Percentiles rank a stretch among this genome's conserved stretches.
Conservation (phyloP, 2,113 vertebrate genomes). For the Barbus barbus region DNA sequence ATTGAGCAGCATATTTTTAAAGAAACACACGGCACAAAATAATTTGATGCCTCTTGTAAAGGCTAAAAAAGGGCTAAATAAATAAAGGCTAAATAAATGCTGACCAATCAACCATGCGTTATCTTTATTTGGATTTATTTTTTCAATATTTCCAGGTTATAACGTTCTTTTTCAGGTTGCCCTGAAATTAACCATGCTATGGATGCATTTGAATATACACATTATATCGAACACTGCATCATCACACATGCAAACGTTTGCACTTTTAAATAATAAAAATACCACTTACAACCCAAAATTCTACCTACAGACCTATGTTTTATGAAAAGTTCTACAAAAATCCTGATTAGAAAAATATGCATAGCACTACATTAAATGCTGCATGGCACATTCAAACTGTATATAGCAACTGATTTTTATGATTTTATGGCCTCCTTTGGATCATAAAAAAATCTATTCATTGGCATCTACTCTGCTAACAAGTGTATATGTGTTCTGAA, state of each 20-base stretch:
- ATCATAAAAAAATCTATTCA: neutral
- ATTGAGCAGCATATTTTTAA: neutral
- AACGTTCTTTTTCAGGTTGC: neutral
- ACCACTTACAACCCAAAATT: neutral
- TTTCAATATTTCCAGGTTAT: neutral
- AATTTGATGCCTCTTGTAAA: neutral
- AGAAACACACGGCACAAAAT: neutral
- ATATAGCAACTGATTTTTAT: neutral
- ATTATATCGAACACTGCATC: too few relatives aligned
- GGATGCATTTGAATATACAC: slow-evolving; percentile 21
- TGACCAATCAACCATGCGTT: too few relatives aligned
- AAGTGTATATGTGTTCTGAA: neutral
- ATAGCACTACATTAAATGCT: too few relatives aligned
- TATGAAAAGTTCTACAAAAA: neutral
- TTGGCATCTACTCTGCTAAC: neutral
- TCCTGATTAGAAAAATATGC: neutral
- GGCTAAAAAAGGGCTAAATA: too few relatives aligned
- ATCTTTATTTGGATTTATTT: neutral
- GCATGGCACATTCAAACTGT: too few relatives aligned
- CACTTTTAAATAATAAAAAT: neutral
- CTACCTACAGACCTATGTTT: neutral
- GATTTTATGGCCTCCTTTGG: neutral
- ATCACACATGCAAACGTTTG: neutral
- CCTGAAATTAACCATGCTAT: neutral
- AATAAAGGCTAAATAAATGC: too few relatives aligned